Conservation (phyloP, 2,113 vertebrate species). For the Clarias magur region DNA sequence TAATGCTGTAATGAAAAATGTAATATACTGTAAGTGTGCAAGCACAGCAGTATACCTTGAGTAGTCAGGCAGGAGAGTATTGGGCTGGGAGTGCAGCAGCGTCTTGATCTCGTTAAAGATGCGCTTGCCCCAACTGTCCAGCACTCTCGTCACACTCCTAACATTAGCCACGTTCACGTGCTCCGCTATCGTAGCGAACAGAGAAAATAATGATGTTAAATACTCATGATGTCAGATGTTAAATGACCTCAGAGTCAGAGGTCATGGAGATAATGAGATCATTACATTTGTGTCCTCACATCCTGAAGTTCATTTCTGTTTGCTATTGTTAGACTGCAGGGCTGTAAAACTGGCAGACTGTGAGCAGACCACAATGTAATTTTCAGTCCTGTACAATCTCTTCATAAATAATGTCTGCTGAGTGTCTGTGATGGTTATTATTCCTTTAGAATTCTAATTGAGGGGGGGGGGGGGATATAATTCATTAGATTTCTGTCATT, state of each 20-base stretch:
- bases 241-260: background rate
- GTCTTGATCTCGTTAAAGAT: conserved; percentile 78
- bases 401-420: background rate
- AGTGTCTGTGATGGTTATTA: background rate
- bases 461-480: background rate
- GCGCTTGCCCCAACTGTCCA: conserved; percentile 77
- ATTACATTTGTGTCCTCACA: background rate
- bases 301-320: background rate
- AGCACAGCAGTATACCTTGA: conserved; percentile 66
- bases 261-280: conserved; percentile 27
- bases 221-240: conserved; percentile 11
- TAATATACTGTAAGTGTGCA: background rate
- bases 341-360: background rate
- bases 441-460: conserved; percentile 5
- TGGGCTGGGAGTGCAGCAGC: conserved; percentile 75
- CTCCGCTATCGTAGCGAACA: conserved; percentile 64
- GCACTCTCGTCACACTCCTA: conserved; percentile 74
- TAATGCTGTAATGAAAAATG: background rate
- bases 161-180: conserved; percentile 73
- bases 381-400: background rate
- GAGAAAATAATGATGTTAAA: conserved; percentile 26
- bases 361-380: background rate
- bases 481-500: conserved; percentile 5
- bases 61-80: conserved; percentile 72
- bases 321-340: background rate